Percentiles rank a stretch among this genome's conserved stretches.
Evolutionary conservation across 2,797 vertebrate genomes (phyloP).

Genomic region (Platalea minor): DNA sequence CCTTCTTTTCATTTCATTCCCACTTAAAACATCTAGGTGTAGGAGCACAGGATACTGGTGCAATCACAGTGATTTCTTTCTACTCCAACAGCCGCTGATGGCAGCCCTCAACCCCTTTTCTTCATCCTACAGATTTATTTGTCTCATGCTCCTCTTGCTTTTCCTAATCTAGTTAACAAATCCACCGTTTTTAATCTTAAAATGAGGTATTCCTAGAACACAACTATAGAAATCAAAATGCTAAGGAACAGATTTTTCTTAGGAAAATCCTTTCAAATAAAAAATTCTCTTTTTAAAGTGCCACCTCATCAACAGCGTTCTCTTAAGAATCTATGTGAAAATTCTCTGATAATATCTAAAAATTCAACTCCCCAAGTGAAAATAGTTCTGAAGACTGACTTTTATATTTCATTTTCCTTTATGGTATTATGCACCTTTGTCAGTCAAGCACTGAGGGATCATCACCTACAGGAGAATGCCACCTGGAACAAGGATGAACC

Average conservation of each 20-base stretch:
- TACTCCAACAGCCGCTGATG: neutral
- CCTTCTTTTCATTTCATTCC: neutral
- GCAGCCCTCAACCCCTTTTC: neutral
- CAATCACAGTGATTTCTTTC: neutral
- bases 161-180: neutral
- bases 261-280: neutral
- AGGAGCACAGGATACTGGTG: neutral
- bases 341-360: neutral
- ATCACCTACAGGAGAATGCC: neutral
- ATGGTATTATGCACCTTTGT: neutral
- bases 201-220: neutral
- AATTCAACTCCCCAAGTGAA: neutral
- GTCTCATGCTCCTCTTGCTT: neutral
- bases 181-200: neutral
- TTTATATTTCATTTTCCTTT: neutral
- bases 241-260: neutral
- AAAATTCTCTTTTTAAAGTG: neutral
- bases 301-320: neutral
- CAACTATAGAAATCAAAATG: neutral
- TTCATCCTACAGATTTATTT: neutral
- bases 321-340: neutral
- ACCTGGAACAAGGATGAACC: neutral
- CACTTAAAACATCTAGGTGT: neutral
- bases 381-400: neutral
- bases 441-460: neutral